phyloP scores from a whole-genome alignment of 2,113 vertebrate species.

The Ciconia stormi region DNA sequence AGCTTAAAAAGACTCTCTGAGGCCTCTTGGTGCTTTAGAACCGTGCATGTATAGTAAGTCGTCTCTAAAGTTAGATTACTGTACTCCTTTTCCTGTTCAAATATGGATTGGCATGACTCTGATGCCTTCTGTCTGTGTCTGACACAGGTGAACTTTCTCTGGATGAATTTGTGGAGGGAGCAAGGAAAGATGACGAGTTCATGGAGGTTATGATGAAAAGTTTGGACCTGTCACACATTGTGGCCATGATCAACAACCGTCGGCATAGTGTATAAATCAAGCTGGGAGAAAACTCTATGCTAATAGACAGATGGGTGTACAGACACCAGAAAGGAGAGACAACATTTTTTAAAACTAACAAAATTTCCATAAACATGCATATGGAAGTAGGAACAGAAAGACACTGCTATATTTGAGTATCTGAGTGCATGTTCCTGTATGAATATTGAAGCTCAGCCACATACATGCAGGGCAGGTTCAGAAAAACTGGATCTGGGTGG shows the following conservation, averaged over 20 bases:
- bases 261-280: slow-evolving; percentile 77
- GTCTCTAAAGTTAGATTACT: neutral
- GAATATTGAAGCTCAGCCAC: neutral
- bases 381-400: neutral
- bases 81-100: neutral
- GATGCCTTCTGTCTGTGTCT: neutral
- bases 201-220: slow-evolving; percentile 93
- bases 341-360: neutral
- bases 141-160: slow-evolving; percentile 86
- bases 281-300: neutral
- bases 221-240: slow-evolving; percentile 86
- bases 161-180: slow-evolving; percentile 89
- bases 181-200: slow-evolving; percentile 85
- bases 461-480: neutral
- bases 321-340: neutral
- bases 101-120: neutral
- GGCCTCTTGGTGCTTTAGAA: neutral
- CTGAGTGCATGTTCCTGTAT: neutral
- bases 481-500: neutral
- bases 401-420: neutral
- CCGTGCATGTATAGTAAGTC: neutral
- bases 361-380: neutral
- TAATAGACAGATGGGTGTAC: neutral
- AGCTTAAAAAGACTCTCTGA: neutral
- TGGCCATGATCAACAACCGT: slow-evolving; percentile 88